phyloP scores from a whole-genome alignment of 1,140 invertebrate genomes.

The Daktulosphaira vitifoliae region DNA sequence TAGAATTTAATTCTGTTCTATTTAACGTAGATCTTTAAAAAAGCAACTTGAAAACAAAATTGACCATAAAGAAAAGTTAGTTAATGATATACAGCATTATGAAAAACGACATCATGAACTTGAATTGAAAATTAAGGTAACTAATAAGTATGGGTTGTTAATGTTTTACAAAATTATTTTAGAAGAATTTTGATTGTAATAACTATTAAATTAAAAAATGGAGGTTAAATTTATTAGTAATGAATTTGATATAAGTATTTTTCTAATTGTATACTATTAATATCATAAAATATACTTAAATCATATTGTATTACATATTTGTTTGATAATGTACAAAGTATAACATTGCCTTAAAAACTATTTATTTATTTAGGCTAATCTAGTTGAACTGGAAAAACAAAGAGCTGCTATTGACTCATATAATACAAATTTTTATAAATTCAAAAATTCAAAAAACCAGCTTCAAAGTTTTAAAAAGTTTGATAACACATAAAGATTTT shows the following conservation, averaged over 20 bases:
- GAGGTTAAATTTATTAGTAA: too few species aligned
- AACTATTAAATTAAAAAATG: too few species aligned
- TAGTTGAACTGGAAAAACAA: constrained; percentile 78
- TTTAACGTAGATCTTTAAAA: constrained; percentile 55
- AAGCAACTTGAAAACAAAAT: constrained; percentile 85
- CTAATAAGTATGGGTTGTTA: too few species aligned
- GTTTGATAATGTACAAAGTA: too few species aligned
- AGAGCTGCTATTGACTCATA: constrained; percentile 86
- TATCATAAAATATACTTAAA: too few species aligned
- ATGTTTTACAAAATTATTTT: too few species aligned
- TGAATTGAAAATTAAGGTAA: constrained; percentile 71
- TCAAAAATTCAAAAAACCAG: constrained; percentile 89
- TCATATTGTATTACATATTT: too few species aligned
- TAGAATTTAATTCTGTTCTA: constrained; percentile 5
- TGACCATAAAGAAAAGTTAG: constrained; percentile 74
- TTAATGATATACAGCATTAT: constrained; percentile 78
- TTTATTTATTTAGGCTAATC: constrained; percentile 65
- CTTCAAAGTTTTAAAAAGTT: constrained; percentile 88
- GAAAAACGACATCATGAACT: constrained; percentile 71
- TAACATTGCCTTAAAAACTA: too few species aligned
- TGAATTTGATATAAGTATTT: too few species aligned
- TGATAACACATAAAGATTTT: too few species aligned
- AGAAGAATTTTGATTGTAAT: too few species aligned
- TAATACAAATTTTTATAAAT: constrained; percentile 91
- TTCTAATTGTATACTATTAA: too few species aligned